These are phyloP conservation scores for Babylonia areolata DNA, from an alignment of 1,140 invertebrate genomes.

Conservation along the genomic window DNA sequence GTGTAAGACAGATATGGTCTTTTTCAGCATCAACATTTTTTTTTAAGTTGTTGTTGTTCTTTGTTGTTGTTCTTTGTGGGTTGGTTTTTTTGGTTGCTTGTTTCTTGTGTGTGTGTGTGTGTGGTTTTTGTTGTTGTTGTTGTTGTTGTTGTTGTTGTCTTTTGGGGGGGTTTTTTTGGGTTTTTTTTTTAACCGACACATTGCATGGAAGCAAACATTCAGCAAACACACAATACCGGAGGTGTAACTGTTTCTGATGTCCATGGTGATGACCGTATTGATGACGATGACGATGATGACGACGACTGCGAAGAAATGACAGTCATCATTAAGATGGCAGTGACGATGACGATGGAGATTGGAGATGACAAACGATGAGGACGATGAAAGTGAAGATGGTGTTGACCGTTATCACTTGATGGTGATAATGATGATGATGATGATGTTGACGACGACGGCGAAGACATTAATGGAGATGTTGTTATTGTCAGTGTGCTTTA, in stretches of 20 bases:
- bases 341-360: slow-evolving; percentile 13
- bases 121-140: too few relatives aligned
- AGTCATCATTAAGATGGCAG: neutral
- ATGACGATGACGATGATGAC: slow-evolving; percentile 23
- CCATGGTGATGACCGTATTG: neutral
- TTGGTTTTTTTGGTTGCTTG: too few relatives aligned
- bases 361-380: neutral
- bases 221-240: too few relatives aligned
- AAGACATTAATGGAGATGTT: neutral
- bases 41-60: too few relatives aligned
- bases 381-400: neutral
- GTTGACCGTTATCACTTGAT: neutral
- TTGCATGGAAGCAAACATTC: too few relatives aligned
- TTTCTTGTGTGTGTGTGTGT: too few relatives aligned
- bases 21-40: too few relatives aligned
- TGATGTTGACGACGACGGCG: neutral
- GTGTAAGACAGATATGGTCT: too few relatives aligned
- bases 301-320: neutral
- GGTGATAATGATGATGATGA: slow-evolving; percentile 25
- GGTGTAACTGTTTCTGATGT: neutral
- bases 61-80: too few relatives aligned
- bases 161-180: too few relatives aligned
- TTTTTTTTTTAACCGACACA: too few relatives aligned
- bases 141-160: too few relatives aligned
- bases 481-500: neutral